phyloP scores from a whole-genome alignment of 2,888 invertebrate species.

The Drosophila yooni region DNA sequence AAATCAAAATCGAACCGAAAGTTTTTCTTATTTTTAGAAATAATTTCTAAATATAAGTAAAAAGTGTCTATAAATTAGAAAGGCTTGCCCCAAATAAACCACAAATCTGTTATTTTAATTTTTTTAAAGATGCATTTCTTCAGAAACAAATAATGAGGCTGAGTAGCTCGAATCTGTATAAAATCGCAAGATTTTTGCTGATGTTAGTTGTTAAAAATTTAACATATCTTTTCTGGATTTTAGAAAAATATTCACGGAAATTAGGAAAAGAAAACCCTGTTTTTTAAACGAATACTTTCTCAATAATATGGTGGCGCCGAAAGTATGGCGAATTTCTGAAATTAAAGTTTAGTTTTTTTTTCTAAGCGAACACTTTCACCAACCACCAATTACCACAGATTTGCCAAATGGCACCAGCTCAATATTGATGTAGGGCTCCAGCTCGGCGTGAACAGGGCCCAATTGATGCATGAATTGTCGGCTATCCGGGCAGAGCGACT shows the following conservation, averaged over 20 bases:
- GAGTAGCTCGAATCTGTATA: background rate
- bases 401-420: constrained; percentile 89
- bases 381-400: constrained; percentile 86
- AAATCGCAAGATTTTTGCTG: background rate
- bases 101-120: background rate
- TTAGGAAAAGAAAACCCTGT: rapidly evolving
- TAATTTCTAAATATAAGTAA: background rate
- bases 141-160: background rate
- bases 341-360: background rate
- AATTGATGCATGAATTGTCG: constrained; percentile 86
- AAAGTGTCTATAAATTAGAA: background rate
- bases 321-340: background rate
- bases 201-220: background rate
- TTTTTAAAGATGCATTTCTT: background rate
- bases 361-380: background rate
- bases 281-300: background rate
- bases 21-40: background rate
- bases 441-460: constrained; percentile 85
- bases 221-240: background rate
- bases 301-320: background rate
- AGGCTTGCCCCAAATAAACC: background rate
- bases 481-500: constrained; percentile 88
- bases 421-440: constrained; percentile 86
- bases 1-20: background rate
- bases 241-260: background rate